phyloP scores from a whole-genome alignment of 2,113 vertebrate genomes.

The Gila orcuttii region DNA sequence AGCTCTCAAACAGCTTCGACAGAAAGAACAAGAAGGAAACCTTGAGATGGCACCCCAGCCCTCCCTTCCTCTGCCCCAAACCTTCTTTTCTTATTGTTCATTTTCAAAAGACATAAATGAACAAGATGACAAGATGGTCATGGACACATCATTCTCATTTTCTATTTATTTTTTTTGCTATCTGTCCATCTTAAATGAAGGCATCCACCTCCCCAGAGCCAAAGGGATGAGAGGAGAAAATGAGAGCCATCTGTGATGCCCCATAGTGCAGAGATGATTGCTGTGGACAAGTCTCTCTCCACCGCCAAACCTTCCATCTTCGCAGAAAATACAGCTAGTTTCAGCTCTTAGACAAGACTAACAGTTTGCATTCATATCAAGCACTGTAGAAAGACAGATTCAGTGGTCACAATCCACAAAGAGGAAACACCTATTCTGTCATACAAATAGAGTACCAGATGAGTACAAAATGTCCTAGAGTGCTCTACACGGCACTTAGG shows the following conservation, averaged over 20 bases:
- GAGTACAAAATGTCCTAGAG: slow-evolving; percentile 10
- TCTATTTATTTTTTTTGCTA: background rate
- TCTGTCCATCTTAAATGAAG: slow-evolving; percentile 3
- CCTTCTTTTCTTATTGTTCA: background rate
- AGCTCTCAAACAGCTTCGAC: slow-evolving; percentile 32
- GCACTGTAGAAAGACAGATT: background rate
- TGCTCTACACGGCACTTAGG: background rate
- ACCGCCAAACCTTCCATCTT: background rate
- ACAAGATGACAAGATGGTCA: slow-evolving; percentile 1
- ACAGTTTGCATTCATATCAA: background rate
- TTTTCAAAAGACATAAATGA: slow-evolving; percentile 17
- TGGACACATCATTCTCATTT: background rate
- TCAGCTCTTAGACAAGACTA: slow-evolving; percentile 3
- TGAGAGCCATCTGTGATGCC: slow-evolving; percentile 60
- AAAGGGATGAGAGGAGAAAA: slow-evolving; percentile 30
- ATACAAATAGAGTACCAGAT: background rate
- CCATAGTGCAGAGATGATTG: slow-evolving; percentile 57
- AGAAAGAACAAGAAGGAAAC: background rate
- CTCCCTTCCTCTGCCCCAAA: background rate
- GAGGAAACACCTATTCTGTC: background rate
- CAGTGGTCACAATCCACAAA: background rate
- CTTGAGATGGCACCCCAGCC: slow-evolving; percentile 20
- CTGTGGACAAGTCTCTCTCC: slow-evolving; percentile 32
- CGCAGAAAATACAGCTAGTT: slow-evolving; percentile 2
- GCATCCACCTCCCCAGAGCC: slow-evolving; percentile 24